Percentiles rank a stretch among this genome's conserved stretches.
These are phyloP conservation scores for Lepidocyrtoides sp. DNA, from an alignment of 2,888 invertebrate species.

Conservation along the genomic window DNA sequence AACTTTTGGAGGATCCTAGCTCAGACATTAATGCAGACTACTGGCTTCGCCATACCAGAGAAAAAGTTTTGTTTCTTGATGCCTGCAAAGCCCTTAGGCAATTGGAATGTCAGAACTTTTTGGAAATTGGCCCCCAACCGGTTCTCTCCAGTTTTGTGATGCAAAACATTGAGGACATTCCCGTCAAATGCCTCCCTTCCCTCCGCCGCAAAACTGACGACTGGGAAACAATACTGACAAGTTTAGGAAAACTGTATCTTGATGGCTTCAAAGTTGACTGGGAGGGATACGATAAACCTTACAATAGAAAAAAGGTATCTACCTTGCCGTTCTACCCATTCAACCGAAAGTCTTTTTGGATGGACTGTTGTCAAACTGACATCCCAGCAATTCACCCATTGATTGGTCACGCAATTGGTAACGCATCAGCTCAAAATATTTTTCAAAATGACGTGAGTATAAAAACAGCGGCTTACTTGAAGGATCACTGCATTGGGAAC, in stretches of 20 bases:
- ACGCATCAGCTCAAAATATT: conserved; percentile 37
- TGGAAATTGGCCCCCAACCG: conserved; percentile 80
- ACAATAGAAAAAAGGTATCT: neutral
- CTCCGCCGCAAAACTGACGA: conserved; percentile 59
- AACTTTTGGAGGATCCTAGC: neutral
- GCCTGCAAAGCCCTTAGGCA: conserved; percentile 59
- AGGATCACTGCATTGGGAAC: conserved; percentile 68
- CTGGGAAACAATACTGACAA: conserved; percentile 61
- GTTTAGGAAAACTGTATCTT: conserved; percentile 65
- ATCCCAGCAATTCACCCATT: conserved; percentile 55
- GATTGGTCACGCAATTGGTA: conserved; percentile 18
- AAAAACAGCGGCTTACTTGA: conserved; percentile 26
- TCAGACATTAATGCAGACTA: conserved; percentile 52
- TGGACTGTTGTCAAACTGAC: neutral
- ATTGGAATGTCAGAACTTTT: conserved; percentile 50
- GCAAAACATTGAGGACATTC: conserved; percentile 16
- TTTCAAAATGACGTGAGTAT: conserved; percentile 41
- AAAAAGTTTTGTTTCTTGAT: conserved; percentile 71
- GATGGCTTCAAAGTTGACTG: conserved; percentile 62
- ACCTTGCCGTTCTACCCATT: conserved; percentile 53
- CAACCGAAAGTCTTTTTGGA: conserved; percentile 49
- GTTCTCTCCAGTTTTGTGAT: conserved; percentile 64
- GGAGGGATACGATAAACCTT: conserved; percentile 54
- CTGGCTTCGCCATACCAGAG: conserved; percentile 77
- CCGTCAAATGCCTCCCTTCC: conserved; percentile 57